These are phyloP conservation scores for Typhlichthys eigenmanni DNA, from an alignment of 2,797 vertebrate genomes.

Conservation along the genomic window DNA sequence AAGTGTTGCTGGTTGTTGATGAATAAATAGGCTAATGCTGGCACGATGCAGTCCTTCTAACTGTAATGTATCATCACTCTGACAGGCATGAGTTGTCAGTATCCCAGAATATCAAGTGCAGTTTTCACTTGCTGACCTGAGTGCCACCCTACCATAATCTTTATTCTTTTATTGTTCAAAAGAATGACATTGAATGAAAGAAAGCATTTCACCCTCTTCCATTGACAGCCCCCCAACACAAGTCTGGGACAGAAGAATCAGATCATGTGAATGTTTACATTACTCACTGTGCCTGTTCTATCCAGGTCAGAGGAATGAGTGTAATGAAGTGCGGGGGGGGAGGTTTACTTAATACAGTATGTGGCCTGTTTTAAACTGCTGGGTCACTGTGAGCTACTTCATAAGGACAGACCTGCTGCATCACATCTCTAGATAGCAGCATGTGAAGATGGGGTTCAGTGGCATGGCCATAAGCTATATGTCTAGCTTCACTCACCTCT, in stretches of 20 bases:
- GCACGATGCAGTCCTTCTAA: no score
- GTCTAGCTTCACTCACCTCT: constrained; percentile 56
- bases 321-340: constrained; percentile 11
- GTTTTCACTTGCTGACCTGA: constrained; percentile 15
- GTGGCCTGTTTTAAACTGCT: constrained; percentile 70
- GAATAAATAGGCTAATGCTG: no score
- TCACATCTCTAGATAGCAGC: constrained; percentile 43
- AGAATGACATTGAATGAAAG: neutral
- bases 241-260: constrained; percentile 20
- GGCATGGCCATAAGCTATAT: neutral
- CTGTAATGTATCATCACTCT: no score
- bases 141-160: constrained; percentile 25
- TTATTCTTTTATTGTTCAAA: constrained; percentile 4
- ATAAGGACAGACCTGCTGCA: constrained; percentile 52
- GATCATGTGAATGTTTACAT: constrained; percentile 7
- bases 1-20: no score
- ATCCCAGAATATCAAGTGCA: constrained; percentile 50
- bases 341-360: constrained; percentile 59
- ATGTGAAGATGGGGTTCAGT: constrained; percentile 40
- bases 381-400: constrained; percentile 68
- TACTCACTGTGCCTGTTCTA: constrained; percentile 31
- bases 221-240: neutral
- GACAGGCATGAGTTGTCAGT: constrained; percentile 59
- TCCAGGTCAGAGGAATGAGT: constrained; percentile 62
- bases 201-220: no score